Evolutionary conservation across 53 echinoderm and acorn worm genomes (phyloP), one percentile per base, ranked within the genome.

Genomic region (Patiria pectinifera): DNA sequence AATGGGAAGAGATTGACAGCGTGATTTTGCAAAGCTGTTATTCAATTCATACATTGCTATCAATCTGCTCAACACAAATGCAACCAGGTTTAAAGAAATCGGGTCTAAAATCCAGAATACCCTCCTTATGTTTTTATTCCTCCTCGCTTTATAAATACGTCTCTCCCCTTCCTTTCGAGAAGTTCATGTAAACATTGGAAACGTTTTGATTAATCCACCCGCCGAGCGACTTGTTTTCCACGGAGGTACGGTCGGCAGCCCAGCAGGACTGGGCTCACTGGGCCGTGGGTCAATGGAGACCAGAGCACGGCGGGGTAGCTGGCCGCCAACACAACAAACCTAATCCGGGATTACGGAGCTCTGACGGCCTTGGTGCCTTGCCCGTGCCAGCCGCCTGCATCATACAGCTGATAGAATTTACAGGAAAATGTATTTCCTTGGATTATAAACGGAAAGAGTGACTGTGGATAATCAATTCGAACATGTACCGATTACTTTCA

Each of bases 291-390:
- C 11, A 71, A 71, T 75, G 21, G 63, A 86, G 86, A 86, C 71
- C 71, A 86, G 74, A 72, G n/a, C 86, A 46, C 86, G 72, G 72
- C 86, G 86, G 86, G 86, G 86, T 74, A 53, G 74, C 86, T 86
- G 74, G n/a, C 75, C 86, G 53, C 86, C 75, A 86, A 86, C 48
- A 86, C 82, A 82, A 82, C 82, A 58, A 53, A 71, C 86, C 86
- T 71, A 71, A 86, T 71, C 86, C 14, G 12, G 86, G 86, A 86
- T 86, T 86, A 86, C 69, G 18, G 70, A 10, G 71, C 6, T 45
- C 5, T 45, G 18, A 45, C 14, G 86, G 86, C 86, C 86, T 74
- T 86, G 86, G 22, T 86, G 53, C 8, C 35, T 0, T 53, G 8
- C 53, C 53, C 53, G 22, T n/a, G 22, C 74, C 74, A 2, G 69